Evolutionary conservation across 2,797 vertebrate genomes (phyloP).

Genomic region (Nyctalus aviator): DNA sequence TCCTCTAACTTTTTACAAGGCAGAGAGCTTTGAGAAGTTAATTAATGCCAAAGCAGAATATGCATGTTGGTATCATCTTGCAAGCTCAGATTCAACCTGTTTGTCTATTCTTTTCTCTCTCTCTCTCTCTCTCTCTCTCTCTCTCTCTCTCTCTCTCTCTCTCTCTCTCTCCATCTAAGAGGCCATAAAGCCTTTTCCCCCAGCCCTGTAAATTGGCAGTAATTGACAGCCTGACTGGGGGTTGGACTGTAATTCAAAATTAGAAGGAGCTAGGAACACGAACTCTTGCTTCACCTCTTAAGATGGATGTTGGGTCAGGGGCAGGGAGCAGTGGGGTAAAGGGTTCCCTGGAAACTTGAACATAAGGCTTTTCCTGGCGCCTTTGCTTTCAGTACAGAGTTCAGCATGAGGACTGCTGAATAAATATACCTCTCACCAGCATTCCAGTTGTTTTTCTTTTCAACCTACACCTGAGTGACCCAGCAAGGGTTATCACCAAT

Average conservation of each 20-base stretch:
- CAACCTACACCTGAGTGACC: slow-evolving; percentile 76
- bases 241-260: slow-evolving; percentile 53
- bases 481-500: slow-evolving; percentile 52
- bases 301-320: slow-evolving; percentile 68
- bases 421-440: slow-evolving; percentile 35
- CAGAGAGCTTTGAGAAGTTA: slow-evolving; percentile 7
- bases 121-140: not conserved
- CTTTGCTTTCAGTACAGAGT: slow-evolving; percentile 47
- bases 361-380: not conserved
- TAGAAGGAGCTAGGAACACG: slow-evolving; percentile 49
- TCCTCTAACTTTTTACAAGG: not conserved
- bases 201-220: slow-evolving; percentile 56
- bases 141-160: not conserved
- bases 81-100: not conserved
- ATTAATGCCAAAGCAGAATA: not conserved
- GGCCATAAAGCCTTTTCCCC: slow-evolving; percentile 27
- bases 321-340: slow-evolving; percentile 33
- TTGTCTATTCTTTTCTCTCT: not conserved
- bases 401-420: slow-evolving; percentile 56
- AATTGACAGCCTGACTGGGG: slow-evolving; percentile 67
- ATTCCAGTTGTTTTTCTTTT: slow-evolving; percentile 74
- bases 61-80: not conserved
- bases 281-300: slow-evolving; percentile 63
- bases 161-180: slow-evolving; percentile 17
- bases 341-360: slow-evolving; percentile 48